These are phyloP conservation scores for Phalangium opilio DNA, from an alignment of 2,888 invertebrate species.

Conservation along the genomic window DNA sequence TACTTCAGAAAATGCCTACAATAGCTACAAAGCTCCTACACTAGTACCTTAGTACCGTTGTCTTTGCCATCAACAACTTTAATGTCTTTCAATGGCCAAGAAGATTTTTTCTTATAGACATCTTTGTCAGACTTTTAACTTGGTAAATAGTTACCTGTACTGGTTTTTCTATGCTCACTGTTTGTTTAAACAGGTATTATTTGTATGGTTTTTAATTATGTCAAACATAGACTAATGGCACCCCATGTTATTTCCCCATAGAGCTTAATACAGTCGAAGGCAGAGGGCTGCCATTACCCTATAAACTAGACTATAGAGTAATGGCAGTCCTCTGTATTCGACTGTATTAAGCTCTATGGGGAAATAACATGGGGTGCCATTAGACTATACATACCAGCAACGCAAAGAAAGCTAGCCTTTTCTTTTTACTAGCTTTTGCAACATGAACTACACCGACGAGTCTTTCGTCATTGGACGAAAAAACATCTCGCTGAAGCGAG, in stretches of 20 bases:
- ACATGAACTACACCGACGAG: constrained; percentile 61
- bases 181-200: neutral
- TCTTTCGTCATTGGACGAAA: constrained; percentile 57
- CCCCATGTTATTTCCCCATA: too few relatives aligned
- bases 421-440: constrained; percentile 62
- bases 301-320: too few relatives aligned
- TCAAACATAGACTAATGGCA: too few relatives aligned
- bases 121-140: constrained; percentile 66
- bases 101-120: constrained; percentile 58
- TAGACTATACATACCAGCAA: constrained; percentile 36
- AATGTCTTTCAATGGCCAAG: constrained; percentile 59
- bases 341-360: too few relatives aligned
- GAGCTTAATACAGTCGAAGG: too few relatives aligned
- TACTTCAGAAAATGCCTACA: too few relatives aligned
- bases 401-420: constrained; percentile 65
- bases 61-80: constrained; percentile 64
- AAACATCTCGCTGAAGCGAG: constrained; percentile 59
- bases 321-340: too few relatives aligned
- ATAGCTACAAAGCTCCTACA: too few relatives aligned
- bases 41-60: constrained; percentile 32
- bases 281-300: too few relatives aligned
- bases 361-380: too few relatives aligned
- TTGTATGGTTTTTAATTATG: too few relatives aligned
- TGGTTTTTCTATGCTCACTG: constrained; percentile 52
- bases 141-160: constrained; percentile 55